Evolutionary conservation across 2,113 vertebrate species (phyloP).

Genomic region (Macaca nemestrina): DNA sequence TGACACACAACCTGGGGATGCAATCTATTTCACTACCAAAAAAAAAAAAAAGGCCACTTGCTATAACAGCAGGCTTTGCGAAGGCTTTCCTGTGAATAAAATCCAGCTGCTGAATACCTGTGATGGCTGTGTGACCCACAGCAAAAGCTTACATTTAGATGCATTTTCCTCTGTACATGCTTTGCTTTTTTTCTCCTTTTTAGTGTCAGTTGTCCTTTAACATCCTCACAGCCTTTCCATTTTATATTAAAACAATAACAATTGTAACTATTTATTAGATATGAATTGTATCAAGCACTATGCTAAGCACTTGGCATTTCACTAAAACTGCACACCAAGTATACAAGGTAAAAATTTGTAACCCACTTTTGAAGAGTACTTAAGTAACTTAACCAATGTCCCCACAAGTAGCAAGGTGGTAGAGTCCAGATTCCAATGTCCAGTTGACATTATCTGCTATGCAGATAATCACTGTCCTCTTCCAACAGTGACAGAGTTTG

Average conservation of each 20-base stretch:
- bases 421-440: not conserved
- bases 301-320: not conserved
- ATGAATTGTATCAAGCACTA: not conserved
- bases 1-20: slow-evolving; percentile 55
- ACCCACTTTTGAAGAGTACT: not conserved
- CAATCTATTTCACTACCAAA: slow-evolving; percentile 59
- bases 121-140: not conserved
- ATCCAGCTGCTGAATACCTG: slow-evolving; percentile 40
- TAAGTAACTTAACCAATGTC: not conserved
- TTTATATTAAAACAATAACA: not conserved
- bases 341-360: not conserved
- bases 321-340: not conserved
- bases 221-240: not conserved
- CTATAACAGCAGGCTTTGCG: slow-evolving; percentile 37
- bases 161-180: not conserved
- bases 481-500: not conserved
- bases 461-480: not conserved
- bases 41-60: not conserved
- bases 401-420: not conserved
- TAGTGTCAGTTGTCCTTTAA: not conserved
- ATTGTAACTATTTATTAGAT: not conserved
- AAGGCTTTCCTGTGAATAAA: slow-evolving; percentile 71
- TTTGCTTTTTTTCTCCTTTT: not conserved
- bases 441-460: no score
- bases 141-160: not conserved